phyloP scores from a whole-genome alignment of 2,888 invertebrate genomes.

The Trichopria drosophilae region DNA sequence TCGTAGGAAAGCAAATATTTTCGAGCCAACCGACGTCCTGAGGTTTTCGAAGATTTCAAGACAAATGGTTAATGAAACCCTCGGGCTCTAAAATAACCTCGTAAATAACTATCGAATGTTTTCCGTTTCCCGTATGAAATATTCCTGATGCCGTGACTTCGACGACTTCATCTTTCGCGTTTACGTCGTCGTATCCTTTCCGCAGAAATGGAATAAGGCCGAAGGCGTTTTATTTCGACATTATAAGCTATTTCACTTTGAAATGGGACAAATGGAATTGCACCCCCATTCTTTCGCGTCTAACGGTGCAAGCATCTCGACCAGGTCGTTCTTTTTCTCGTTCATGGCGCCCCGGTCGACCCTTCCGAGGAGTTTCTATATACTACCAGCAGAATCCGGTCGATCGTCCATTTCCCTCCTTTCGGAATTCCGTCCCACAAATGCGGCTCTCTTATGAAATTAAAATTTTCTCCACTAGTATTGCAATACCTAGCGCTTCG shows the following conservation, averaged over 20 bases:
- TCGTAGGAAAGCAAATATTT: too few relatives aligned
- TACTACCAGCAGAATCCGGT: constrained; percentile 10
- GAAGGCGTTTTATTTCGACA: constrained; percentile 47
- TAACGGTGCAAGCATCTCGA: constrained; percentile 20
- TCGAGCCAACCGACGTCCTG: too few relatives aligned
- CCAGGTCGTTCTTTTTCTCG: constrained; percentile 24
- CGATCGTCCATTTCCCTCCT: constrained; percentile 4
- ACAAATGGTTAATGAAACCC: constrained; percentile 18
- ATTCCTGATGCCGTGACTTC: constrained; percentile 8
- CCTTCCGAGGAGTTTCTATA: constrained; percentile 18
- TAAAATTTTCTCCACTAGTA: constrained; percentile 26
- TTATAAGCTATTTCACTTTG: constrained; percentile 50
- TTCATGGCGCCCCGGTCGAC: constrained; percentile 5
- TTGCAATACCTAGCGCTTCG: constrained; percentile 1
- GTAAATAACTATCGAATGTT: constrained; percentile 19
- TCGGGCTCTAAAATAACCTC: constrained; percentile 12
- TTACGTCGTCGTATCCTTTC: not conserved
- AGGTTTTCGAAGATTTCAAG: too few relatives aligned
- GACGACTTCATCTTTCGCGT: constrained; percentile 5
- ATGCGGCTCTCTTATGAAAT: constrained; percentile 10
- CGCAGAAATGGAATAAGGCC: constrained; percentile 4
- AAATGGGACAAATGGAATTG: constrained; percentile 51
- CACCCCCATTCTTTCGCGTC: constrained; percentile 31
- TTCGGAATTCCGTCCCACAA: constrained; percentile 14
- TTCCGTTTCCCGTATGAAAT: constrained; percentile 12